These are phyloP conservation scores for Calvadosia cruxmelitensis DNA, from an alignment of 30 jellyfish, hydroid and myxozoan species.

Conservation along the genomic window DNA sequence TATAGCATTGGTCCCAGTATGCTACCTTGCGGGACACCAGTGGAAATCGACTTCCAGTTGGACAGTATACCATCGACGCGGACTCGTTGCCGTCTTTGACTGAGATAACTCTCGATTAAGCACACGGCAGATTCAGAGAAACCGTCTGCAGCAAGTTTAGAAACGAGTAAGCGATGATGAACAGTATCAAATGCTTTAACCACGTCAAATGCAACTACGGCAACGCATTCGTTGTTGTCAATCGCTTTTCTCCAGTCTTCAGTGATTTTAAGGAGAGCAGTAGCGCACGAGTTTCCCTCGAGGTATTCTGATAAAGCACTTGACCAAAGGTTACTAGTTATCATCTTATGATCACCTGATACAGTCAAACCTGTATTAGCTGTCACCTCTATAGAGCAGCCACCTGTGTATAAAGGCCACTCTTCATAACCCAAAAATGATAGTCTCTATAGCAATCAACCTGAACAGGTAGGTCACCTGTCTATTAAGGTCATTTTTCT, in stretches of 20 bases:
- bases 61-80: background rate
- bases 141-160: background rate
- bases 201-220: background rate
- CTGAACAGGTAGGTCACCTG: no score
- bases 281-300: background rate
- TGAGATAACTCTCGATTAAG: background rate
- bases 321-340: background rate
- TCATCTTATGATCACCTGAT: no score
- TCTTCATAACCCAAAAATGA: no score
- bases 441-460: no score
- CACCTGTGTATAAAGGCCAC: background rate
- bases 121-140: background rate
- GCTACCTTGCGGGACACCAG: slow-evolving; percentile 1
- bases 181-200: background rate
- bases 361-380: background rate
- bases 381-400: background rate
- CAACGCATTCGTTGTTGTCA: background rate
- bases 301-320: background rate
- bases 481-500: background rate
- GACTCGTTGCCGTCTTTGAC: background rate
- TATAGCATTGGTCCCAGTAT: background rate
- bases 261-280: background rate
- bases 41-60: background rate
- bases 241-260: background rate
- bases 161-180: background rate